phyloP scores from a whole-genome alignment of 1,140 invertebrate genomes.

The Zaprionus capensis region DNA sequence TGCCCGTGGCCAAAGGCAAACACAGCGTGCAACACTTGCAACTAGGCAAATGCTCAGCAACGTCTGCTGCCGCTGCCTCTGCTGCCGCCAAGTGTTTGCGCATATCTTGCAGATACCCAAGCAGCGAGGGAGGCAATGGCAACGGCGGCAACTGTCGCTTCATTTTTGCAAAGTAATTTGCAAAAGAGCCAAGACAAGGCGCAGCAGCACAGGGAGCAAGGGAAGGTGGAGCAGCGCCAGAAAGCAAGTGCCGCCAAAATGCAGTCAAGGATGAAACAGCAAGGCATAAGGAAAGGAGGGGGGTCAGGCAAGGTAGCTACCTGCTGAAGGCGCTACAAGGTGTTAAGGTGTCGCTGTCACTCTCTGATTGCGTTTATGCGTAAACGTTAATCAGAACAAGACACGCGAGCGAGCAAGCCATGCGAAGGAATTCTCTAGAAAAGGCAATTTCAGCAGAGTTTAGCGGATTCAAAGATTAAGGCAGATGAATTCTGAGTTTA shows the following conservation, averaged over 20 bases:
- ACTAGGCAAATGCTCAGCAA: constrained; percentile 35
- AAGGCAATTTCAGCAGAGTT: neutral
- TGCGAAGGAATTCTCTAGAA: neutral
- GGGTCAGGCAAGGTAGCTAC: constrained; percentile 32
- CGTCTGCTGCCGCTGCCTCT: constrained; percentile 1
- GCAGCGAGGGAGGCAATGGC: neutral
- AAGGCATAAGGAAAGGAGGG: constrained; percentile 35
- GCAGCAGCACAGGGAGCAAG: constrained; percentile 17
- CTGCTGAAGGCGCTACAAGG: constrained; percentile 65
- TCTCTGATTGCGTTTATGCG: constrained; percentile 58
- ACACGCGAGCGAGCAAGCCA: neutral
- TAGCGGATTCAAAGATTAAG: neutral
- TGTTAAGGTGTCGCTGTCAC: constrained; percentile 72
- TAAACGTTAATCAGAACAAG: constrained; percentile 40
- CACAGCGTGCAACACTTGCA: constrained; percentile 30
- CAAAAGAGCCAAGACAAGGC: constrained; percentile 64
- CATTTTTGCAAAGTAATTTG: constrained; percentile 84
- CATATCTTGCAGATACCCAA: constrained; percentile 41
- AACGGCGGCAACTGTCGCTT: constrained; percentile 60
- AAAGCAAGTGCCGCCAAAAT: constrained; percentile 81
- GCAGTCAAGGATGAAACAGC: constrained; percentile 77
- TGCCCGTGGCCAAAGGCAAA: constrained; percentile 66
- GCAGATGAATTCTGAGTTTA: no score
- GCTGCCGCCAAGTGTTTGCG: constrained; percentile 47
- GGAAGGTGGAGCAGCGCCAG: constrained; percentile 15